phyloP scores from a whole-genome alignment of 2,113 vertebrate species.

The Lophius piscatorius region DNA sequence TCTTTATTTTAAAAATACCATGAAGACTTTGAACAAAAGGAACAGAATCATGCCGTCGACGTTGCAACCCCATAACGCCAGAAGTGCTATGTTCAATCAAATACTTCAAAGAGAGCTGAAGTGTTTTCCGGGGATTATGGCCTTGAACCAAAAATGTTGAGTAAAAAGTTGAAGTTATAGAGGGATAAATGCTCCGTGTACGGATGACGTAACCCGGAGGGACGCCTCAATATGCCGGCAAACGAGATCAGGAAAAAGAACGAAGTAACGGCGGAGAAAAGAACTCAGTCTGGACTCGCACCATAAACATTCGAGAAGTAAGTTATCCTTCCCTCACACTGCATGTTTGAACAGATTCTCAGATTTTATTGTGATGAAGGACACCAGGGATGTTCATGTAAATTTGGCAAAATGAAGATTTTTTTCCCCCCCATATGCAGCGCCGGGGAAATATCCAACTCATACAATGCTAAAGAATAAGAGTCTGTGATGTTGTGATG shows the following conservation, averaged over 20 bases:
- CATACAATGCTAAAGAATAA: too few relatives aligned
- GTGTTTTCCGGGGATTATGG: not conserved
- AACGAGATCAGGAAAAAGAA: too few relatives aligned
- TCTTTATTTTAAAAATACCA: constrained; percentile 60
- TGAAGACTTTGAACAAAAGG: constrained; percentile 46
- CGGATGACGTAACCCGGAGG: too few relatives aligned
- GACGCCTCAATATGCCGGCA: too few relatives aligned
- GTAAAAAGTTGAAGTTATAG: too few relatives aligned
- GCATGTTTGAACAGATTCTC: constrained; percentile 22
- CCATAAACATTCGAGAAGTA: too few relatives aligned
- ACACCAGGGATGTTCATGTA: constrained; percentile 28
- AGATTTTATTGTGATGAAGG: constrained; percentile 17
- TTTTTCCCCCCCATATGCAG: not conserved
- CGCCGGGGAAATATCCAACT: constrained; percentile 6
- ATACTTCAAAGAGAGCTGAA: not conserved
- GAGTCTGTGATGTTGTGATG: too few relatives aligned
- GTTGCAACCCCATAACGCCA: not conserved
- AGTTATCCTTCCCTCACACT: too few relatives aligned
- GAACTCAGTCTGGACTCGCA: too few relatives aligned
- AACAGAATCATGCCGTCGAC: constrained; percentile 40
- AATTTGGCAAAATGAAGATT: constrained; percentile 12
- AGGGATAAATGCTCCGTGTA: too few relatives aligned
- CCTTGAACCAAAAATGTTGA: not conserved
- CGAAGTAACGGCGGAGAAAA: too few relatives aligned
- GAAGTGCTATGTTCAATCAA: not conserved